Base-by-base conservation (phyloP, 2,888 invertebrate genomes). In the Eupithecia subfuscata region DNA sequence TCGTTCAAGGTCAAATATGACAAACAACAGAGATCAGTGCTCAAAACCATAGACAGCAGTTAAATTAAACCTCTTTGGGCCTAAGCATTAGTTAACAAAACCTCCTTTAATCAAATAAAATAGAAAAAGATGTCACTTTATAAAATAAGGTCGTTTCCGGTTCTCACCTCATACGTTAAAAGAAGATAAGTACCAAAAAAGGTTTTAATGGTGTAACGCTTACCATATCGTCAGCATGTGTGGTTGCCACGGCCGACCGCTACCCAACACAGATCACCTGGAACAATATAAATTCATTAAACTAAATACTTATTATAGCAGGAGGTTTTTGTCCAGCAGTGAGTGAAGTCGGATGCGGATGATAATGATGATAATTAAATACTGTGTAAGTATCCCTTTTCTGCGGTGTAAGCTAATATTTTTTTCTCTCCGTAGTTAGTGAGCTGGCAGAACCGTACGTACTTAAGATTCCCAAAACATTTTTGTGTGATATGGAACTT, bases 181-280 rank as follows among this genome's bases (percentile, higher is more conserved):
- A 52, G 52, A 11, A 52, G 9, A 11, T 22, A 18, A 14, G 43
- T 48, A 56, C 43, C 43, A 56, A 56, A 56, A 22, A 56, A 56
- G 52, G 25, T 60, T 25, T 60, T 6, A 56, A 56, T 56, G 22
- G 11, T 65, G 30, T 22, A 22, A 37, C 60, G 95, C 95, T 95
- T 89, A 97, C 97, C 97, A 97, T 97, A 97, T 97, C 97, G 97
- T 97, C 96, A 96, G 96, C 96, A 96, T 96, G 95, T 95, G 95
- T 93, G 93, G 90, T 91, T 91, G 93, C 93, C 93, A 94, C 89
- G 91, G 88, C 89, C 87, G 86, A 90, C 88, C 86, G 90, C 87
- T 87, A 84, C 88, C 88, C 89, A 86, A 88, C 86, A 87, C 90
- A 92, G 91, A 94, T 96, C 94, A 95, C 95, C 96, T 96, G 92